Base-by-base conservation (phyloP, 2,113 vertebrate species). In the Alligator mississippiensis region DNA sequence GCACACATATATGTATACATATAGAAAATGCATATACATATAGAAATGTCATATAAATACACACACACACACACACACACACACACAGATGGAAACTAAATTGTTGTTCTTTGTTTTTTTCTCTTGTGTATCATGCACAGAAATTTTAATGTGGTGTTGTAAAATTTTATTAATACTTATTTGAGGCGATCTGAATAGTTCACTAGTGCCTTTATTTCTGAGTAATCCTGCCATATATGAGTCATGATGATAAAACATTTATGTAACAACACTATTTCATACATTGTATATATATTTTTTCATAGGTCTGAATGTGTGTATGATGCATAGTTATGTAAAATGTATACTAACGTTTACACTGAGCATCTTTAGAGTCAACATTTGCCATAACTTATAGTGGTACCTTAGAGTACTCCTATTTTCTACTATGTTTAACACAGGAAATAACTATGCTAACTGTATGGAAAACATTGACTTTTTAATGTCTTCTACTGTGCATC, bases 381-480 rank as follows among this genome's bases (percentile, higher is more conserved):
- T 81, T 81, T 85, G 68, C 79, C 84, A 62, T 75, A 72, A 81
- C 88, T 80, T 88, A 66, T 76, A 93, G 81, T 55, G 87, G 84
- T 72, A 81, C 64, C 3, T 1, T 1, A 22, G 1, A 0, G 22
- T 80, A 85, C 88, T 28, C 58, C 63, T 25, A 17, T 76, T 91
- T 91, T 79, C 76, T 66, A 90, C 89, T 47, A 47, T 47, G 47
- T 47, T 47, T 47, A 47, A 7, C 47, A 81, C 2, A 79, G 68
- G 30, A 87, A 38, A 66, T 81, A 90, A 91, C 82, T 87, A 60
- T 93, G 93, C 74, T 61, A 93, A 22, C 60, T 70, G 47, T 72
- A 55, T 88, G 86, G 79, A 34, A 94, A 84, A 85, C 15, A 27
- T 88, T 84, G 86, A 17, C 84, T 90, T 91, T 93, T 93, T 89